Conservation (phyloP, 2,113 vertebrate genomes). For the human region DNA sequence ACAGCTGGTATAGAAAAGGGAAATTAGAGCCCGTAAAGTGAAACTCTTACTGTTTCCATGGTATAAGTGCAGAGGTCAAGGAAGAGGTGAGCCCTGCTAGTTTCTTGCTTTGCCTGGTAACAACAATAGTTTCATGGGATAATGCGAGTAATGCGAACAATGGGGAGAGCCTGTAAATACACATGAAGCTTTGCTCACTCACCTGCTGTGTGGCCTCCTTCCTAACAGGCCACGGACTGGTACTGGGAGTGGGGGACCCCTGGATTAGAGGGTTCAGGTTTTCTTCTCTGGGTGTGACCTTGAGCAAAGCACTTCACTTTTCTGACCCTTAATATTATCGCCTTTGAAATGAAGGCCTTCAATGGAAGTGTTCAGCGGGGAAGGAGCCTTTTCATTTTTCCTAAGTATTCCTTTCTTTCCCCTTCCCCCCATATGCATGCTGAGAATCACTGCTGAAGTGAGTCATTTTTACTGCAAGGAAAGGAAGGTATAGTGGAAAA, state of each 20-base stretch:
- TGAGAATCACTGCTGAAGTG: background rate
- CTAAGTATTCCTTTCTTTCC: background rate
- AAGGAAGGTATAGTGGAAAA: background rate
- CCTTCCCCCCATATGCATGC: background rate
- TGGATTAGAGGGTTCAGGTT: background rate
- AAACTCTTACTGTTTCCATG: background rate
- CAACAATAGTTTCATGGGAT: too few relatives aligned
- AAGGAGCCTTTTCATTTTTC: background rate
- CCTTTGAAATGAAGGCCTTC: slow-evolving; percentile 5
- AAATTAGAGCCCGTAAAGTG: background rate
- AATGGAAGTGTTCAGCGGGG: background rate
- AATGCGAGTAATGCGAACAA: too few relatives aligned
- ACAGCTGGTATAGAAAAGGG: background rate
- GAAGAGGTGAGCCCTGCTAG: background rate
- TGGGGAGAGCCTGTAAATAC: too few relatives aligned
- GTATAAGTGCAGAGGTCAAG: background rate
- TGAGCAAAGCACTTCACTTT: background rate
- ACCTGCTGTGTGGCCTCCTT: too few relatives aligned
- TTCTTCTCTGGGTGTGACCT: background rate
- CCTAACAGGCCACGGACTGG: too few relatives aligned
- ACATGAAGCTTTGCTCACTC: too few relatives aligned
- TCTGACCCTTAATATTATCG: background rate
- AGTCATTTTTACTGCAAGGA: background rate
- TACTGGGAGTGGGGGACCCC: too few relatives aligned
- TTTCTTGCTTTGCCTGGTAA: background rate